Percentiles rank a stretch among this genome's conserved stretches.
Evolutionary conservation across 23 tunicate species (phyloP).

Genomic region (Ciona savignyi): DNA sequence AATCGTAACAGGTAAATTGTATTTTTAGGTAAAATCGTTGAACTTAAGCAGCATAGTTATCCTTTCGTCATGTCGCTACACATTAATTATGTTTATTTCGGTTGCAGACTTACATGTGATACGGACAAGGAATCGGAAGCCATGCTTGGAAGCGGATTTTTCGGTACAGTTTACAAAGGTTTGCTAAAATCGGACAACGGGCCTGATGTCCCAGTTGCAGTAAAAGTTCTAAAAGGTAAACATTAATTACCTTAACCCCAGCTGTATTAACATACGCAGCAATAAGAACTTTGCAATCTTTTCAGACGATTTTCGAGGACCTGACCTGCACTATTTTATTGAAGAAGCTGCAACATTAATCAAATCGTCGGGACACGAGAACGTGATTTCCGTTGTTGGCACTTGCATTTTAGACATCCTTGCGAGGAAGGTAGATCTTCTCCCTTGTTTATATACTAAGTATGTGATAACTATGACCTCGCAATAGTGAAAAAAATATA

Average conservation of each 20-base stretch:
- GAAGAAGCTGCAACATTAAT: slow-evolving; percentile 56
- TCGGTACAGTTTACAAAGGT: slow-evolving; percentile 76
- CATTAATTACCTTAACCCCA: neutral
- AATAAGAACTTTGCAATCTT: neutral
- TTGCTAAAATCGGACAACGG: neutral
- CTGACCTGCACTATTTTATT: slow-evolving; percentile 30
- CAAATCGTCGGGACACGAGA: slow-evolving; percentile 27
- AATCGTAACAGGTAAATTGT: slow-evolving; percentile 27
- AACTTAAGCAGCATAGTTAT: too few relatives aligned
- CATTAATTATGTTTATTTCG: too few relatives aligned
- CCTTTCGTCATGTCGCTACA: too few relatives aligned
- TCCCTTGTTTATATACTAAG: too few relatives aligned
- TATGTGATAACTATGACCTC: too few relatives aligned
- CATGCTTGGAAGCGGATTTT: slow-evolving; percentile 72
- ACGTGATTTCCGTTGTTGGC: slow-evolving; percentile 52
- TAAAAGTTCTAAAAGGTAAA: slow-evolving; percentile 50
- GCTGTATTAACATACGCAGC: neutral
- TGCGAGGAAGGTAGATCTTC: neutral
- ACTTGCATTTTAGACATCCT: slow-evolving; percentile 35
- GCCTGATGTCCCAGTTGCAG: slow-evolving; percentile 21
- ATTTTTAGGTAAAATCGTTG: neutral
- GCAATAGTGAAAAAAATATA: too few relatives aligned
- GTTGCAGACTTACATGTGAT: slow-evolving; percentile 7
- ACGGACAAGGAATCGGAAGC: slow-evolving; percentile 3
- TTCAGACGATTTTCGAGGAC: slow-evolving; percentile 15